Percentiles rank a stretch among this genome's conserved stretches.
phyloP scores from a whole-genome alignment of 1,140 invertebrate genomes.

The Drosophila ohnishii region DNA sequence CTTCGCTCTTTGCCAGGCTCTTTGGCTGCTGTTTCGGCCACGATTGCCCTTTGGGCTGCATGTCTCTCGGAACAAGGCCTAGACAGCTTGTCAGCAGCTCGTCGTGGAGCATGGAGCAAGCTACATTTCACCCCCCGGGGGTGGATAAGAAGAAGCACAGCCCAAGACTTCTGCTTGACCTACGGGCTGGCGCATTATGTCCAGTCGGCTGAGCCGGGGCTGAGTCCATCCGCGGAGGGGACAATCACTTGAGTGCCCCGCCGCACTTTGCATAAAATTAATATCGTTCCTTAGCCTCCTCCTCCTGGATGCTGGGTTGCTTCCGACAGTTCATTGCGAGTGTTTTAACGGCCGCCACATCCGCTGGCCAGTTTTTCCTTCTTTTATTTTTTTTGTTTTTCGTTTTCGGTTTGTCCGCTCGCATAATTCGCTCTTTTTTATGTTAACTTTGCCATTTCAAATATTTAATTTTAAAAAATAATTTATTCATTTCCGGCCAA shows the following conservation, averaged over 20 bases:
- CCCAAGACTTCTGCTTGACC: constrained; percentile 39
- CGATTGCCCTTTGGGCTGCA: constrained; percentile 47
- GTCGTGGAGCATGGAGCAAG: neutral
- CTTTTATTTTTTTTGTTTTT: neutral
- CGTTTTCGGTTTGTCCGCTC: constrained; percentile 30
- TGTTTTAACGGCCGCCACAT: constrained; percentile 76
- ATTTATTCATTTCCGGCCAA: constrained; percentile 76
- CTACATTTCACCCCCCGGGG: neutral
- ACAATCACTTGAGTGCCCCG: constrained; percentile 54
- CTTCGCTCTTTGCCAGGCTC: neutral
- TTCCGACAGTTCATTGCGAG: constrained; percentile 76
- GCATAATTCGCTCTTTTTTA: constrained; percentile 77
- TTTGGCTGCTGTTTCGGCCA: constrained; percentile 22
- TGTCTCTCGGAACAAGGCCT: constrained; percentile 31
- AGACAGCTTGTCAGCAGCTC: constrained; percentile 50
- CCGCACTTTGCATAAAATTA: constrained; percentile 78
- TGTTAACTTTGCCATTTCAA: constrained; percentile 77
- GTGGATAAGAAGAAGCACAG: neutral
- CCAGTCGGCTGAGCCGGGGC: constrained; percentile 48
- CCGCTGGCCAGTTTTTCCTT: constrained; percentile 31
- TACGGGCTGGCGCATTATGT: constrained; percentile 45
- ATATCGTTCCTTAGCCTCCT: constrained; percentile 41
- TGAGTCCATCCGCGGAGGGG: constrained; percentile 14
- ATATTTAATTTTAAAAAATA: constrained; percentile 79
- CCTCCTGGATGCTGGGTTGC: constrained; percentile 14